phyloP scores from a whole-genome alignment of 2,888 invertebrate species.

The Vannuccia rotundouncinata region DNA sequence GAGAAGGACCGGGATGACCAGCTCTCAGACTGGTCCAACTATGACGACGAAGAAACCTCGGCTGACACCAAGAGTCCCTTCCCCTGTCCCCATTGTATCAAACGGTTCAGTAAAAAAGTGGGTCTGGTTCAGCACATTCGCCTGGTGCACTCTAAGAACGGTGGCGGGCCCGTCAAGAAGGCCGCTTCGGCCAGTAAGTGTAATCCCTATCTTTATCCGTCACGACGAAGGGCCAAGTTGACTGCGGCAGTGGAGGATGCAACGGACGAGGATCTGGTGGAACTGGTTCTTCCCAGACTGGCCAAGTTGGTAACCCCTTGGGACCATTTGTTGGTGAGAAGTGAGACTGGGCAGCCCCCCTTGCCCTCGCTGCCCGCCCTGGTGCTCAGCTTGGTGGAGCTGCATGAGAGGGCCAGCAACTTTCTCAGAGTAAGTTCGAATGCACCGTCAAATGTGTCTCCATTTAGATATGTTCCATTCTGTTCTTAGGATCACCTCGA shows the following conservation, averaged over 20 bases:
- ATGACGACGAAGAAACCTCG: background rate
- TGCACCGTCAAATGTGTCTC: no score
- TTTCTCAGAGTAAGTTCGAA: background rate
- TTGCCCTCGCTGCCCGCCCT: slow-evolving; percentile 33
- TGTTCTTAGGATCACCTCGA: no score
- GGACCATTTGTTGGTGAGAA: slow-evolving; percentile 58
- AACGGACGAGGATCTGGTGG: slow-evolving; percentile 56
- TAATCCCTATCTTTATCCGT: background rate
- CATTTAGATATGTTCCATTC: no score
- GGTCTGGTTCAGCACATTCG: background rate
- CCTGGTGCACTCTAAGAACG: background rate
- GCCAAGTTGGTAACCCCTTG: slow-evolving; percentile 56
- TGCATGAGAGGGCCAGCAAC: background rate
- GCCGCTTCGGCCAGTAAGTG: background rate
- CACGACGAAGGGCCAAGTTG: background rate
- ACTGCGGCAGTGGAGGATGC: slow-evolving; percentile 43
- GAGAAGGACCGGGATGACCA: slow-evolving; percentile 50
- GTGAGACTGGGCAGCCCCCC: slow-evolving; percentile 49
- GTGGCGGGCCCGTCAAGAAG: background rate
- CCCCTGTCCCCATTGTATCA: background rate
- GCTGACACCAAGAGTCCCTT: background rate
- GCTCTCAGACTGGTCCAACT: background rate
- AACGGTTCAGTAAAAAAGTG: background rate
- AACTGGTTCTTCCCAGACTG: slow-evolving; percentile 54
- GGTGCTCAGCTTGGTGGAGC: slow-evolving; percentile 29